Percentiles rank a stretch among this genome's conserved stretches.
Evolutionary conservation across 2,888 invertebrate species (phyloP).

Genomic region (Deroplatys truncata): DNA sequence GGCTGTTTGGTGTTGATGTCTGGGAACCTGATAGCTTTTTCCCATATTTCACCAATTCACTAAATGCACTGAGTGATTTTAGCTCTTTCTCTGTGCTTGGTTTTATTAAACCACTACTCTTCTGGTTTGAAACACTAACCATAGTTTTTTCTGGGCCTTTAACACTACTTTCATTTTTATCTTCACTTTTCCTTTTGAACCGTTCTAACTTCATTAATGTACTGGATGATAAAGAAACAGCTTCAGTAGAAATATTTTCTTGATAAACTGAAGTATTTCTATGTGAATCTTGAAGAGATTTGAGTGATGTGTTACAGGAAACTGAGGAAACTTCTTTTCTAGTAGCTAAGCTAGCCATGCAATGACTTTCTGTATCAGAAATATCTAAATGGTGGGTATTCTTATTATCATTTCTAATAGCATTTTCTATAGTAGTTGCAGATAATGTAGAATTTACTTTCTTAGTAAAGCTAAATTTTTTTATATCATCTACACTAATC

Average conservation of each 20-base stretch:
- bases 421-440: not conserved
- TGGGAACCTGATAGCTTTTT: slow-evolving; percentile 19
- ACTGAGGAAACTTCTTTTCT: not conserved
- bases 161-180: not conserved
- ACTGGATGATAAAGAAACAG: not conserved
- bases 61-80: not conserved
- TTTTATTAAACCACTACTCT: not conserved
- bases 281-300: not conserved
- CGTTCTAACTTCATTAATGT: not conserved
- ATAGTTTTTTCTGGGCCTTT: not conserved
- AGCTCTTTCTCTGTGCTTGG: not conserved
- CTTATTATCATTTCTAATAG: not conserved
- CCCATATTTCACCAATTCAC: slow-evolving; percentile 16
- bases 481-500: not conserved
- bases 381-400: not conserved
- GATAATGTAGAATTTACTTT: not conserved
- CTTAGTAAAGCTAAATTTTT: not conserved
- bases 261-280: not conserved
- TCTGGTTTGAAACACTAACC: not conserved
- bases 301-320: not conserved
- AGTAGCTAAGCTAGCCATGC: not conserved
- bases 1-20: not conserved
- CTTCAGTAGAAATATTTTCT: not conserved
- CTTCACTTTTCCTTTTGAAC: not conserved
- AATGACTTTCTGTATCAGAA: not conserved